Evolutionary conservation across 2,113 vertebrate species (phyloP).

Genomic region (Haemorhous mexicanus): DNA sequence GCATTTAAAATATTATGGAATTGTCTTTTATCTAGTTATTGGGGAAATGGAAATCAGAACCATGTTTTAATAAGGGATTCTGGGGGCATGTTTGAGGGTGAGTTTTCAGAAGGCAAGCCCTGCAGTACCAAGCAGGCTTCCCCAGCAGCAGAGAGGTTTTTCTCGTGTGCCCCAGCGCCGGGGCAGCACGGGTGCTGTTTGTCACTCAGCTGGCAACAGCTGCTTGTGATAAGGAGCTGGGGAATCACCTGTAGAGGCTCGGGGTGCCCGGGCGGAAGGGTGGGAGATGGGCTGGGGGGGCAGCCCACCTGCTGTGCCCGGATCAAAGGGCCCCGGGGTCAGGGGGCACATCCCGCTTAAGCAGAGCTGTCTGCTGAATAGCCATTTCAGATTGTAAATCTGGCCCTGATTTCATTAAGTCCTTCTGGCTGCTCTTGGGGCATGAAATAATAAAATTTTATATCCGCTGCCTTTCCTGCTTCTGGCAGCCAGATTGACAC

Average conservation of each 20-base stretch:
- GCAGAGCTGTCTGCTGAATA: conserved; percentile 79
- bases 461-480: conserved; percentile 77
- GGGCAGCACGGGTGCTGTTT: background rate
- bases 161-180: accelerated
- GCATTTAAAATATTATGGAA: background rate
- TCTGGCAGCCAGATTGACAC: conserved; percentile 74
- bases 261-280: conserved; percentile 66
- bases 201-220: conserved; percentile 66
- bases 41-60: background rate
- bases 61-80: background rate
- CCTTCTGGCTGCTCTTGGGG: conserved; percentile 77
- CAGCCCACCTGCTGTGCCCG: conserved; percentile 77
- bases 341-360: conserved; percentile 72
- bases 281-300: conserved; percentile 71
- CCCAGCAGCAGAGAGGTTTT: background rate
- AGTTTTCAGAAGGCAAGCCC: background rate
- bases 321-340: conserved; percentile 79
- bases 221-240: conserved; percentile 66
- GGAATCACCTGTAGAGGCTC: conserved; percentile 73
- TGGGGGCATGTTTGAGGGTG: background rate
- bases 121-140: background rate
- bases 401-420: conserved; percentile 81
- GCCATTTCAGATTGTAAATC: conserved; percentile 85
- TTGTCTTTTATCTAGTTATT: background rate
- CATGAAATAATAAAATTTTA: conserved; percentile 83